Percentiles rank a stretch among this genome's conserved stretches.
These are phyloP conservation scores for Lepidochrysops patricia DNA, from an alignment of 2,888 invertebrate genomes.

Conservation along the genomic window DNA sequence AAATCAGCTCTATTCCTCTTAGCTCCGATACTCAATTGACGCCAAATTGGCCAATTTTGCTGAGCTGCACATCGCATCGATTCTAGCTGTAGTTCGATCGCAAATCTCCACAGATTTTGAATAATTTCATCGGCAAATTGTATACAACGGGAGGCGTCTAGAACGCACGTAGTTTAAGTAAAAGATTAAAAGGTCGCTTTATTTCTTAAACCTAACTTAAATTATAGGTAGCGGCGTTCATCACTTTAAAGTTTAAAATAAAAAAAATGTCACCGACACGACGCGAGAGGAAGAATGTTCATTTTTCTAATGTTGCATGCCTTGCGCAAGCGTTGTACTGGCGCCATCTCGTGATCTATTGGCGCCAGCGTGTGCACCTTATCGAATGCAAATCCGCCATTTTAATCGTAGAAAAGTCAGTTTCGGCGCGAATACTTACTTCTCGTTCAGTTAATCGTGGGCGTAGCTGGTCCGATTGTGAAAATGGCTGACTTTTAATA, in stretches of 20 bases:
- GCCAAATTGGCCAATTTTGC: not conserved
- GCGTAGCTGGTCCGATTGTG: conserved; percentile 44
- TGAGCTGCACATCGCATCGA: not conserved
- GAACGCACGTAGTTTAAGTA: not conserved
- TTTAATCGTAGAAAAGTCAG: conserved; percentile 39
- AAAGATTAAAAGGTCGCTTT: no score
- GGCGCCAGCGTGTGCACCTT: conserved; percentile 44
- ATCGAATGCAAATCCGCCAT: conserved; percentile 58
- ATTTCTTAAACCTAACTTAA: no score
- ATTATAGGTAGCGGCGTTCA: no score
- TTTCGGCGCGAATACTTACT: conserved; percentile 50
- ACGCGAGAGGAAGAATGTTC: not conserved
- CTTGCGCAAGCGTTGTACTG: conserved; percentile 48
- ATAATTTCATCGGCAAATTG: not conserved
- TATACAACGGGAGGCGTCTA: no score
- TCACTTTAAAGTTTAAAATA: no score
- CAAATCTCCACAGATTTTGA: not conserved
- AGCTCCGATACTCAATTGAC: not conserved
- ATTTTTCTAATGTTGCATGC: conserved; percentile 6
- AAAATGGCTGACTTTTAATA: conserved; percentile 56
- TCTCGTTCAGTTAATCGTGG: conserved; percentile 29
- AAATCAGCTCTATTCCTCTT: not conserved
- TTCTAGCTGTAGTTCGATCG: not conserved
- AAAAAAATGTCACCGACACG: no score
- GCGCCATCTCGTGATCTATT: conserved; percentile 66